Evolutionary conservation across 2,113 vertebrate genomes (phyloP).

Genomic region (Syngnathoides biaculeatus): DNA sequence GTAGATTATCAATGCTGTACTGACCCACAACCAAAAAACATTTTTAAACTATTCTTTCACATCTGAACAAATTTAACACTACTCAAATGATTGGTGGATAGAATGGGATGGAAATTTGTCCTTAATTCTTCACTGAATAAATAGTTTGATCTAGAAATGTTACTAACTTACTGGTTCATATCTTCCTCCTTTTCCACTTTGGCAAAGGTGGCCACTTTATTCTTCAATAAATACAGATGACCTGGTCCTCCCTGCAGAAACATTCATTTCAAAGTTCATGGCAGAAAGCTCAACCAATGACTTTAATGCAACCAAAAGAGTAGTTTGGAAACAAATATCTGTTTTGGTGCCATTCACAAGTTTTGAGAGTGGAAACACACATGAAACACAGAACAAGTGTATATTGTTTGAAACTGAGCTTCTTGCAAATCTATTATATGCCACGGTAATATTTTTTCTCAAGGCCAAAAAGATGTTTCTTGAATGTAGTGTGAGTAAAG

Average conservation of each 20-base stretch:
- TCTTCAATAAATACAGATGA: constrained; percentile 93
- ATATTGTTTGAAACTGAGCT: not conserved
- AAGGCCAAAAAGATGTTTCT: not conserved
- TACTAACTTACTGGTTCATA: constrained; percentile 87
- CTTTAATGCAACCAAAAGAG: not conserved
- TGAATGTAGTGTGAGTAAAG: not conserved
- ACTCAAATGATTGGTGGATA: not conserved
- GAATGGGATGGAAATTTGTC: not conserved
- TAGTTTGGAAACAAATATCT: not conserved
- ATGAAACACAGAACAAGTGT: not conserved
- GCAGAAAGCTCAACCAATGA: not conserved
- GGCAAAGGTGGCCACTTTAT: constrained; percentile 96
- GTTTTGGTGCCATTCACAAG: not conserved
- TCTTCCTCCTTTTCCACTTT: constrained; percentile 98
- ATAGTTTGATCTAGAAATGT: not conserved
- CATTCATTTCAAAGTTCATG: not conserved
- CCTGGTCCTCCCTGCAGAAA: constrained; percentile 86
- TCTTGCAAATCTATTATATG: not conserved
- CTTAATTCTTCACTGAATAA: not conserved
- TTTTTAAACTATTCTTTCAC: no score
- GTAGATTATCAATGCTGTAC: not conserved
- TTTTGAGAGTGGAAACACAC: not conserved
- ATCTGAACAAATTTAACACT: not conserved
- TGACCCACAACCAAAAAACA: not conserved
- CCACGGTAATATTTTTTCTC: not conserved